A percentile compares a stretch with the other conserved stretches of the same genome.
These are phyloP conservation scores for Plemyria rubiginata DNA, from an alignment of 2,888 invertebrate genomes.

Conservation along the genomic window DNA sequence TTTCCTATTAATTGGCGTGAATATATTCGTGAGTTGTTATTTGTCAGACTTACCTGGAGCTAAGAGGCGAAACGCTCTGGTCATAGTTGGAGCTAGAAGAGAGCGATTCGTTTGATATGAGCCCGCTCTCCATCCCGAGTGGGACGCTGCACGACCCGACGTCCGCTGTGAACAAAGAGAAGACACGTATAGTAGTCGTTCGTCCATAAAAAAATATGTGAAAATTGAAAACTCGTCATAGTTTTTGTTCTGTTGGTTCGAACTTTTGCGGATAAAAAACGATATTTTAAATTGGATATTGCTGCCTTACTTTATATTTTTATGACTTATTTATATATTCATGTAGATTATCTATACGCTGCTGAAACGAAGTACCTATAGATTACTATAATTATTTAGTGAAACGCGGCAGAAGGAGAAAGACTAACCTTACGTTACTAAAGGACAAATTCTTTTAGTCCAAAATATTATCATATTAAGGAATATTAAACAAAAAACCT, in stretches of 20 bases:
- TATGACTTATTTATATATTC: background rate
- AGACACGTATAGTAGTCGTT: slow-evolving; percentile 2
- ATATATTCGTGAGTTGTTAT: too few species aligned
- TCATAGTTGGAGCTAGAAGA: slow-evolving; percentile 94
- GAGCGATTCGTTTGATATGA: slow-evolving; percentile 93
- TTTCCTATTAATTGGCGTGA: too few species aligned
- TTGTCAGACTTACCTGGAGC: slow-evolving; percentile 88
- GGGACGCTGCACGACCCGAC: slow-evolving; percentile 89
- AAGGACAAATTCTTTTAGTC: too few species aligned
- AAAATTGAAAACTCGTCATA: background rate
- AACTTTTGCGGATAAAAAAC: background rate
- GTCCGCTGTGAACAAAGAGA: slow-evolving; percentile 62
- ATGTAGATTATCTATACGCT: background rate
- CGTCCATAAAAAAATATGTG: background rate
- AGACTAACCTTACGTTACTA: too few species aligned
- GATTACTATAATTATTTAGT: too few species aligned
- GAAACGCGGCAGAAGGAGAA: too few species aligned
- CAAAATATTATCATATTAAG: slow-evolving; percentile 14
- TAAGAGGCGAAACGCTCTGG: slow-evolving; percentile 94
- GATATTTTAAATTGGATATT: background rate
- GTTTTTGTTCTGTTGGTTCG: background rate
- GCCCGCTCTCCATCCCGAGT: slow-evolving; percentile 94
- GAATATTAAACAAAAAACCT: slow-evolving; percentile 21
- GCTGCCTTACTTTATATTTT: background rate
- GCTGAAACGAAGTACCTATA: background rate